Evolutionary conservation across 2,797 vertebrate species (phyloP), one percentile per base, ranked within the genome.

Genomic region (Epinephelus awoara): DNA sequence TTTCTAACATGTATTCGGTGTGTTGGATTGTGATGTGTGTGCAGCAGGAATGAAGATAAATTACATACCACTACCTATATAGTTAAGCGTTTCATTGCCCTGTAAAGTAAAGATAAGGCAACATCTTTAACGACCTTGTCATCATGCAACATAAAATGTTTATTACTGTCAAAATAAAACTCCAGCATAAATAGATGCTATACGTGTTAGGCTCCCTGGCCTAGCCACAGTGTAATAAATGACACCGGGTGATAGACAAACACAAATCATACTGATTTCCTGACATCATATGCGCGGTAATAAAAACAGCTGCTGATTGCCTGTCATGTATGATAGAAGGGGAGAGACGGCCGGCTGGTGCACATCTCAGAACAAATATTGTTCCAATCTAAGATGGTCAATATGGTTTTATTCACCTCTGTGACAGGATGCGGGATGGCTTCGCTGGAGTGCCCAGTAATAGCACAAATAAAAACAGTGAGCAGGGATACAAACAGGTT

Each of bases 231-330:
- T 7, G 56, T 51, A 66, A 84, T 82, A 72, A 86, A 85, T 59
- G 54, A 44, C 59, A 67, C 11, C 44, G 2, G 56, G 62, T 47
- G 66, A 85, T 42, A 49, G 77, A 69, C 44, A 12, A 69, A 57
- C 71, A 88, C 79, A 86, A 86, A 79, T 88, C 67, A 77, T n/a
- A 67, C 19, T 27, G 62, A 83, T 84, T 80, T 79, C 83, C 88
- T 61, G 55, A 70, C 77, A 85, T 73, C 64, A 11, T 59, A 56
- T 68, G 68, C 54, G 5, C 0, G 0, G 78, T 62, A 75, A 82
- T 86, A 88, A 84, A 87, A 87, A 80, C 72, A 57, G 13, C 66
- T 25, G 34, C 80, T 83, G 79, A 85, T 85, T 88, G 76, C 70
- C 69, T 85, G 84, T 82, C 76, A 57, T 75, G 59, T 65, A 4